Conservation (phyloP, 2,797 vertebrate genomes). For the Carapus acus region DNA sequence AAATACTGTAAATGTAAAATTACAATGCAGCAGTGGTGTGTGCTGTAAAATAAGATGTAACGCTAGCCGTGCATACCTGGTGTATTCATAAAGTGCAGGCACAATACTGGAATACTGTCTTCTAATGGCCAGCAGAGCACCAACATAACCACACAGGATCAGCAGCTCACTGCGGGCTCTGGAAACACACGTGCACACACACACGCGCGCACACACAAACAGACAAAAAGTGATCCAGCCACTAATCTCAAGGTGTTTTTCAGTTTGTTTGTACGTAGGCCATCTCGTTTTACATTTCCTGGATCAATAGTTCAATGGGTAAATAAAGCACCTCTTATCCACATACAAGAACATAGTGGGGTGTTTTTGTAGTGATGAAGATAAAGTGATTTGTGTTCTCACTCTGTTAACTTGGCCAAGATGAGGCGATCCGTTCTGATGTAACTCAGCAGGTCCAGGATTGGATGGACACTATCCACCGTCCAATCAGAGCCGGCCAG, state of each 20-base stretch:
- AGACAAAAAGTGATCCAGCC: too few relatives aligned
- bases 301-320: too few relatives aligned
- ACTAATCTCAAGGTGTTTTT: too few relatives aligned
- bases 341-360: too few relatives aligned
- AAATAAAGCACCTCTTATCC: too few relatives aligned
- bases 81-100: constrained; percentile 93
- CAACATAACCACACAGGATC: constrained; percentile 87
- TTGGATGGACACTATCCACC: constrained; percentile 76
- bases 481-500: constrained; percentile 82
- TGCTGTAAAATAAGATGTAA: too few relatives aligned
- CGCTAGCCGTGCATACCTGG: constrained; percentile 84
- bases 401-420: constrained; percentile 81
- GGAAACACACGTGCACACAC: constrained; percentile 22
- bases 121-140: constrained; percentile 85
- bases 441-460: constrained; percentile 89
- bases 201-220: too few relatives aligned
- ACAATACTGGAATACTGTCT: constrained; percentile 87
- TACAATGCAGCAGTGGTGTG: too few relatives aligned
- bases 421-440: constrained; percentile 86
- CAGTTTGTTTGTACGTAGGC: too few relatives aligned
- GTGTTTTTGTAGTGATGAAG: neutral
- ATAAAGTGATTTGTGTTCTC: constrained; percentile 49
- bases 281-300: too few relatives aligned
- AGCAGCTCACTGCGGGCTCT: constrained; percentile 90
- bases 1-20: too few relatives aligned